These are phyloP conservation scores for Himalopsyche anomala DNA, from an alignment of 2,888 invertebrate genomes.

Conservation along the genomic window DNA sequence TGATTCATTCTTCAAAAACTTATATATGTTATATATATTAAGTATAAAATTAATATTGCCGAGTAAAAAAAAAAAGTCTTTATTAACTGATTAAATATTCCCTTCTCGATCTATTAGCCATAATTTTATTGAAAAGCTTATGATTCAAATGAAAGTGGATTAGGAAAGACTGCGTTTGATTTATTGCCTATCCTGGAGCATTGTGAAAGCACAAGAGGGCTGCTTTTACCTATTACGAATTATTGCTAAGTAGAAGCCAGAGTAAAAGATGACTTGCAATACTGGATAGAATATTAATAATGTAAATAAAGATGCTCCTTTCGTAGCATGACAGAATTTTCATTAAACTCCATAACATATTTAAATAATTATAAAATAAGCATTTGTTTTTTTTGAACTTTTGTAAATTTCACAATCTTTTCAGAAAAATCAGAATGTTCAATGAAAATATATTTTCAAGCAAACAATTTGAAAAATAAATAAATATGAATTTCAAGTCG, in stretches of 20 bases:
- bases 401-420: too few species aligned
- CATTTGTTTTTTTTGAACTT: too few species aligned
- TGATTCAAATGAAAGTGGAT: constrained; percentile 63
- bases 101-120: neutral
- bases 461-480: too few species aligned
- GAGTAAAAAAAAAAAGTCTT: too few species aligned
- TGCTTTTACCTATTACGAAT: constrained; percentile 18
- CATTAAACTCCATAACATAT: too few species aligned
- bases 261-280: constrained; percentile 27
- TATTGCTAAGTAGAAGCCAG: constrained; percentile 24
- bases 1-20: too few species aligned
- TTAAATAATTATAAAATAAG: too few species aligned
- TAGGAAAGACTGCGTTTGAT: constrained; percentile 63
- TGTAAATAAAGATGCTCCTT: neutral
- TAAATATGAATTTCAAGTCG: too few species aligned
- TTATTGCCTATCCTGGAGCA: constrained; percentile 17
- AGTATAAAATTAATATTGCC: too few species aligned
- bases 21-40: too few species aligned
- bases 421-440: too few species aligned
- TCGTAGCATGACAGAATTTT: neutral
- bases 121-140: constrained; percentile 20
- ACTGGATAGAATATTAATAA: constrained; percentile 11
- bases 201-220: constrained; percentile 12
- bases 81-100: neutral
- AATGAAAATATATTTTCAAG: too few species aligned